Evolutionary conservation across 1,140 invertebrate genomes (phyloP).

Genomic region (Sitodiplosis mosellana): DNA sequence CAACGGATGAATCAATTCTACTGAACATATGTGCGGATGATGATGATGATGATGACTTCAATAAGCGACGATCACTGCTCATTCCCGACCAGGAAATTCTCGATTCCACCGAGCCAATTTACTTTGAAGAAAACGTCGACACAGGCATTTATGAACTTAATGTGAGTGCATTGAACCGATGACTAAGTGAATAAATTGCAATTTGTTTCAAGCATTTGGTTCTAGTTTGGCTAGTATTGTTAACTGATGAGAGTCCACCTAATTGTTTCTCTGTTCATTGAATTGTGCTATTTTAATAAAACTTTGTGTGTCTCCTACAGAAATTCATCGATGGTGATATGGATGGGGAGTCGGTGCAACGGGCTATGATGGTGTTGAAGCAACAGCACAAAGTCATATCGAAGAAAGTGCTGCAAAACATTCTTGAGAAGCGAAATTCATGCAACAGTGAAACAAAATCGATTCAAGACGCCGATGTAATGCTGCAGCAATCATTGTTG

Average conservation of each 20-base stretch:
- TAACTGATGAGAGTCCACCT: conserved; percentile 1
- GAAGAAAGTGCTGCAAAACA: conserved; percentile 76
- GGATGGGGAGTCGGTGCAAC: conserved; percentile 45
- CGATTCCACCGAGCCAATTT: conserved; percentile 47
- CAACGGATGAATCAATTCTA: too few relatives aligned
- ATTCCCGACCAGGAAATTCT: conserved; percentile 52
- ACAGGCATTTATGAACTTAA: conserved; percentile 44
- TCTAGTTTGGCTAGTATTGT: too few relatives aligned
- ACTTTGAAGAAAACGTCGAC: conserved; percentile 45
- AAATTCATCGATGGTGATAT: conserved; percentile 37
- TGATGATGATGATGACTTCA: conserved; percentile 25
- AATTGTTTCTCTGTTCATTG: neutral
- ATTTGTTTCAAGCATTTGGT: too few relatives aligned
- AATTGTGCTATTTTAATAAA: neutral
- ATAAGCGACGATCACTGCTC: conserved; percentile 14
- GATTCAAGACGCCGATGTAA: conserved; percentile 54
- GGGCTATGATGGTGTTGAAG: conserved; percentile 42
- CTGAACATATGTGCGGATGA: conserved; percentile 2
- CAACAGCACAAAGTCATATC: conserved; percentile 72
- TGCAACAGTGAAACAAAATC: conserved; percentile 70
- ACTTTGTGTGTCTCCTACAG: conserved; percentile 19
- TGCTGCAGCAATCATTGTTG: conserved; percentile 43
- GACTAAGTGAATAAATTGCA: too few relatives aligned
- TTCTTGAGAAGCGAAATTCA: conserved; percentile 69
- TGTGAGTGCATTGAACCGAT: conserved; percentile 28